A percentile compares a stretch with the other conserved stretches of the same genome.
phyloP scores from a whole-genome alignment of 1,140 invertebrate species.

The Anoplolepis gracilipes region DNA sequence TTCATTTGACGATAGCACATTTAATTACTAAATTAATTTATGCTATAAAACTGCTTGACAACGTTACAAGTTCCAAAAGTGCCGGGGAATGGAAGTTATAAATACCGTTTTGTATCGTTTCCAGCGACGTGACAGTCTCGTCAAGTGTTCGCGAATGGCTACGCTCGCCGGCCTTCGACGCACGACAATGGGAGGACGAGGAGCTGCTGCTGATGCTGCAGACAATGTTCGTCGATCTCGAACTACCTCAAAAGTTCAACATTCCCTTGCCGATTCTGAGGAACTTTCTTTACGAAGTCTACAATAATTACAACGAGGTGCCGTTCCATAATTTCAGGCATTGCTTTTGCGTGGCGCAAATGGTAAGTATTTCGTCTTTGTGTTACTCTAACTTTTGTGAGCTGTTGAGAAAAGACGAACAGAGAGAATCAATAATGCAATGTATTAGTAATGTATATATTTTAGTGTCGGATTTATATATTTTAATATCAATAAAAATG shows the following conservation, averaged over 20 bases:
- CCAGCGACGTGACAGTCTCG: conserved; percentile 88
- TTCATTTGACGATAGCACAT: background rate
- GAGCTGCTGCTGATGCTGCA: conserved; percentile 93
- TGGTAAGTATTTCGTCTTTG: conserved; percentile 87
- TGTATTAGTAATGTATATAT: no score
- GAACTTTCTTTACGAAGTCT: conserved; percentile 92
- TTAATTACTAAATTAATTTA: background rate
- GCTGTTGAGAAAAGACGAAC: background rate
- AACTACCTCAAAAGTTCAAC: conserved; percentile 91
- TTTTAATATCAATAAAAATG: no score
- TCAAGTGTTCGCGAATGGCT: conserved; percentile 88
- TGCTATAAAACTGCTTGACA: background rate
- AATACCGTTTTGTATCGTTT: conserved; percentile 62
- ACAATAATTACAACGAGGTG: conserved; percentile 96
- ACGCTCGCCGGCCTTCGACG: conserved; percentile 92
- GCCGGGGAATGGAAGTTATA: background rate
- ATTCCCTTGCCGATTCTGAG: conserved; percentile 91
- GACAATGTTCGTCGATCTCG: conserved; percentile 94
- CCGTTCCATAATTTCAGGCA: conserved; percentile 97
- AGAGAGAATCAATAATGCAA: background rate
- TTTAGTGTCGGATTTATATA: no score
- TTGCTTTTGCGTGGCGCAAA: conserved; percentile 96
- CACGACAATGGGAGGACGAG: conserved; percentile 93
- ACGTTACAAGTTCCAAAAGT: background rate
- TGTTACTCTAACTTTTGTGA: background rate